Conservation (phyloP, 2,888 invertebrate species). For the Orthosia cruda region DNA sequence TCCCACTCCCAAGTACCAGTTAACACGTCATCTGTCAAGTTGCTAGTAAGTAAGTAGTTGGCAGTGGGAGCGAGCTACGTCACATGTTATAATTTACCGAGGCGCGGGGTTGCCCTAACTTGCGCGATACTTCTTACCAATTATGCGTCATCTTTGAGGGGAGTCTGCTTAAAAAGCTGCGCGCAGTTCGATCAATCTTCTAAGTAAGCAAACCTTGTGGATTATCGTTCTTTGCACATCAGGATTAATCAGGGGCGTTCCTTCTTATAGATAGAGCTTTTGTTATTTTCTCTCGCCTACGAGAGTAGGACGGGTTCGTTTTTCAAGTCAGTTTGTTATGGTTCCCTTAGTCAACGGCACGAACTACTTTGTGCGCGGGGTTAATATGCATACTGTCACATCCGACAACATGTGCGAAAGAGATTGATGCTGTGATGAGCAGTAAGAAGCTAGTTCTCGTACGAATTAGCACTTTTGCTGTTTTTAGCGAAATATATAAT, state of each 20-base stretch:
- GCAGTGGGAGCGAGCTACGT: conserved; percentile 45
- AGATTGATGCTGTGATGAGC: too few relatives aligned
- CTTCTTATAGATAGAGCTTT: background rate
- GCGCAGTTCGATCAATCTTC: conserved; percentile 44
- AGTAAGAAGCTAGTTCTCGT: too few relatives aligned
- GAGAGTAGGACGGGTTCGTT: background rate
- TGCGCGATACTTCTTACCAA: conserved; percentile 44
- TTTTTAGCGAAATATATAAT: too few relatives aligned
- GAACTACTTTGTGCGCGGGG: too few relatives aligned
- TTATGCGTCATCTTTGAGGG: conserved; percentile 49
- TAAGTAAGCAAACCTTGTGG: conserved; percentile 39
- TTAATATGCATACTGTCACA: too few relatives aligned
- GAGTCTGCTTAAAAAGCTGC: conserved; percentile 39
- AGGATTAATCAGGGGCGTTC: conserved; percentile 24
- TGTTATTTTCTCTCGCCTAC: background rate
- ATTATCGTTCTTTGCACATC: conserved; percentile 30
- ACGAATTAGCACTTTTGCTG: too few relatives aligned
- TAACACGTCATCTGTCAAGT: conserved; percentile 65
- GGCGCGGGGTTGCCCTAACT: conserved; percentile 47
- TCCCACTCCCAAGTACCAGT: conserved; percentile 54
- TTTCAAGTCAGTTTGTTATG: background rate
- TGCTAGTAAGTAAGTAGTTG: conserved; percentile 45
- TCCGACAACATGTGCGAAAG: too few relatives aligned
- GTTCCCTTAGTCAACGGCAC: too few relatives aligned
- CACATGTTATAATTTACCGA: conserved; percentile 55